These are phyloP conservation scores for Dasysyrphus albostriatus DNA, from an alignment of 2,888 invertebrate species.

Conservation along the genomic window DNA sequence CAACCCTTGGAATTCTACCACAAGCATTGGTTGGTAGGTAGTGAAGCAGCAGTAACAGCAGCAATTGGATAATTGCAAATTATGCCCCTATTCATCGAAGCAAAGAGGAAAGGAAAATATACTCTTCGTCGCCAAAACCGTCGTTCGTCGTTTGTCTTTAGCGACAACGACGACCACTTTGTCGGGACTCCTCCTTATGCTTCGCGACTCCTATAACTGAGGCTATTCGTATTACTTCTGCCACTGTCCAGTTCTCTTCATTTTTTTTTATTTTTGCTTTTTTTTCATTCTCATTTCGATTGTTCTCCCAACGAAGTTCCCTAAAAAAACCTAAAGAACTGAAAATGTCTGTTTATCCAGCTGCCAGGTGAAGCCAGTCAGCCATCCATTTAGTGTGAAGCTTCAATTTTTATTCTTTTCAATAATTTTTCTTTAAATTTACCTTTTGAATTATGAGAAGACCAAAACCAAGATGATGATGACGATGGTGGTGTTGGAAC, in stretches of 20 bases:
- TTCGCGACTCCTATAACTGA: neutral
- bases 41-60: slow-evolving; percentile 31
- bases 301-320: slow-evolving; percentile 43
- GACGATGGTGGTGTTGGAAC: slow-evolving; percentile 36
- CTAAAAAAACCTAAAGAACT: slow-evolving; percentile 42
- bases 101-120: slow-evolving; percentile 33
- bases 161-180: slow-evolving; percentile 57
- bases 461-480: slow-evolving; percentile 23
- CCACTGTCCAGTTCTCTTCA: slow-evolving; percentile 53
- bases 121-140: neutral
- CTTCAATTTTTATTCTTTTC: slow-evolving; percentile 58
- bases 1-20: slow-evolving; percentile 48
- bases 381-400: slow-evolving; percentile 54
- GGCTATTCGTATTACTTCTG: slow-evolving; percentile 14
- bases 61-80: slow-evolving; percentile 72
- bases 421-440: slow-evolving; percentile 59
- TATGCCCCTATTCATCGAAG: slow-evolving; percentile 68
- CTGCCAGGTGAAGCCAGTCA: slow-evolving; percentile 55
- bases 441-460: slow-evolving; percentile 74
- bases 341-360: slow-evolving; percentile 66
- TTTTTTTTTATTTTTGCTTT: slow-evolving; percentile 18
- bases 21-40: slow-evolving; percentile 6
- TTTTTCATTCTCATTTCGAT: slow-evolving; percentile 48
- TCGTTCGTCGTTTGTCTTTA: neutral
- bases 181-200: slow-evolving; percentile 20